Evolutionary conservation across 2,888 invertebrate genomes (phyloP).

Genomic region (Rotaria sp.): DNA sequence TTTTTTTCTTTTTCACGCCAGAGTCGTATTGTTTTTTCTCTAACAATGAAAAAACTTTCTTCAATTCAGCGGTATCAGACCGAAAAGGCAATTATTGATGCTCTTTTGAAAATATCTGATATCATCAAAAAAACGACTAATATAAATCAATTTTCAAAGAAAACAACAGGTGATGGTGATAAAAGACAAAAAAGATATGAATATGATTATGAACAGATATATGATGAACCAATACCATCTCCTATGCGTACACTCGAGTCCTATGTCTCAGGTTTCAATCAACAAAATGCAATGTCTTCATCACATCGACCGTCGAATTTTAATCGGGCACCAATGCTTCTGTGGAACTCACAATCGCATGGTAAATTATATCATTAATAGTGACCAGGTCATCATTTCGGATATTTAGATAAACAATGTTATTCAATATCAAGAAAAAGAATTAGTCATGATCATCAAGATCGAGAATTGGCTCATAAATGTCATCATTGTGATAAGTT

Average conservation of each 20-base stretch:
- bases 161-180: not conserved
- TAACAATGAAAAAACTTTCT: not conserved
- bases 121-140: not conserved
- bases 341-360: too few species aligned
- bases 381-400: too few species aligned
- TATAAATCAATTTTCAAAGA: not conserved
- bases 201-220: not conserved
- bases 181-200: too few species aligned
- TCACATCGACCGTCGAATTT: not conserved
- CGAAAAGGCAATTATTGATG: constrained; percentile 17
- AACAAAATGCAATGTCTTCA: not conserved
- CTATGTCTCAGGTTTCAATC: not conserved
- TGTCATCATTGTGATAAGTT: not conserved
- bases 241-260: not conserved
- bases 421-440: not conserved
- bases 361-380: too few species aligned
- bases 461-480: not conserved
- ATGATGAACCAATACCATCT: not conserved
- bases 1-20: not conserved
- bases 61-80: not conserved
- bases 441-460: not conserved
- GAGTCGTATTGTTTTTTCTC: not conserved
- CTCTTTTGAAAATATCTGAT: not conserved
- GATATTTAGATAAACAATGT: not conserved
- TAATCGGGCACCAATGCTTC: not conserved